Evolutionary conservation across 2,888 invertebrate genomes (phyloP).

Genomic region (Cenopis cana): DNA sequence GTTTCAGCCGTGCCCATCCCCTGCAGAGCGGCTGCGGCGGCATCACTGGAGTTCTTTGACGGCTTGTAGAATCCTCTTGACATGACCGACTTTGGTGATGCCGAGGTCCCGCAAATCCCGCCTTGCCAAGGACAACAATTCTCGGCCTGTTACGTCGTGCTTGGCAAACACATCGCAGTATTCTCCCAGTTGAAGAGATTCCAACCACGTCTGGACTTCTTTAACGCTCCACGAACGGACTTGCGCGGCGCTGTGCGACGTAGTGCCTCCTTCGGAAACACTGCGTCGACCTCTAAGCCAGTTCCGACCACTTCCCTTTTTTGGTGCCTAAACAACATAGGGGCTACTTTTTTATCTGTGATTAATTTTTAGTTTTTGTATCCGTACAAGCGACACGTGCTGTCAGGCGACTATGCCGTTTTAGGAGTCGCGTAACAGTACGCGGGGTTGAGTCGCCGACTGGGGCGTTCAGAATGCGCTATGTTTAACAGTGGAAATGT

Average conservation of each 20-base stretch:
- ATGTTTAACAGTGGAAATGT: too few species aligned
- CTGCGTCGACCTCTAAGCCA: constrained; percentile 77
- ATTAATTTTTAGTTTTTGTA: background rate
- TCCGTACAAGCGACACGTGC: too few species aligned
- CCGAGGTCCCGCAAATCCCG: constrained; percentile 96
- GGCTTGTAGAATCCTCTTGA: constrained; percentile 96
- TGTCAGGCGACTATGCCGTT: too few species aligned
- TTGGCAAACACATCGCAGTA: constrained; percentile 95
- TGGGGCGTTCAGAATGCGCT: too few species aligned
- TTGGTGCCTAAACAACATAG: constrained; percentile 65
- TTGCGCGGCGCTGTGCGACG: constrained; percentile 62
- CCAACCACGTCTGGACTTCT: constrained; percentile 96
- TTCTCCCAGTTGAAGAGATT: constrained; percentile 94
- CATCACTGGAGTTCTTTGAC: constrained; percentile 90
- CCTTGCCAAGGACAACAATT: constrained; percentile 93
- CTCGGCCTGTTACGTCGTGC: constrained; percentile 96
- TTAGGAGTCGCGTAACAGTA: too few species aligned
- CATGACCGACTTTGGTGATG: constrained; percentile 97
- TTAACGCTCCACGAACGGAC: constrained; percentile 91
- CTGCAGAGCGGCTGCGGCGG: constrained; percentile 79
- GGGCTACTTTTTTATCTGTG: background rate
- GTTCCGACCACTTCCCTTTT: constrained; percentile 67
- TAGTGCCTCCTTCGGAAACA: constrained; percentile 68
- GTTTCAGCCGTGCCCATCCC: constrained; percentile 64
- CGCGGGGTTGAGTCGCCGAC: too few species aligned